Evolutionary conservation across 2,113 vertebrate genomes (phyloP).

Genomic region (Myotis lucifugus): DNA sequence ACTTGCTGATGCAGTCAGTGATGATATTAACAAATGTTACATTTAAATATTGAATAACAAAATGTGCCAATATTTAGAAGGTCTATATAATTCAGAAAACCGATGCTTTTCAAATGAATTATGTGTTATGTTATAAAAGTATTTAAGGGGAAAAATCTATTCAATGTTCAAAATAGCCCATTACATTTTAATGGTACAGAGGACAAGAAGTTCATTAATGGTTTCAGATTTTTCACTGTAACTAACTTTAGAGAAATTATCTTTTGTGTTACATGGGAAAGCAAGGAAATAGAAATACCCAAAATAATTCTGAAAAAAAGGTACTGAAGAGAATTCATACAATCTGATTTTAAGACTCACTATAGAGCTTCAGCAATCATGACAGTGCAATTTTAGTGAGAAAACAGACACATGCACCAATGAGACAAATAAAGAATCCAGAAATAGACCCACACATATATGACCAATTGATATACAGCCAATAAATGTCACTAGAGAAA

Average conservation of each 20-base stretch:
- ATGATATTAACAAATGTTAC: constrained; percentile 24
- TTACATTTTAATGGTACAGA: constrained; percentile 22
- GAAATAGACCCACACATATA: background rate
- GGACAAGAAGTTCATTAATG: constrained; percentile 9
- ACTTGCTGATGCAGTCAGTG: background rate
- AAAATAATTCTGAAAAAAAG: constrained; percentile 45
- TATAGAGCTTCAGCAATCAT: background rate
- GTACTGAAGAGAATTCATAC: background rate
- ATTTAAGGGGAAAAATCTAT: constrained; percentile 22
- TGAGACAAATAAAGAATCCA: background rate
- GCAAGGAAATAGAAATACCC: background rate
- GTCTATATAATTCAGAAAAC: constrained; percentile 40
- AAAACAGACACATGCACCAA: background rate
- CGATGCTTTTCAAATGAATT: constrained; percentile 43
- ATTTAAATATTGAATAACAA: constrained; percentile 37
- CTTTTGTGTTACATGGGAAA: background rate
- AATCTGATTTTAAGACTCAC: background rate
- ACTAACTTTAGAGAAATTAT: constrained; percentile 50
- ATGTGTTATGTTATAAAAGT: constrained; percentile 7
- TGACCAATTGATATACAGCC: background rate
- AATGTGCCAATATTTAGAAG: constrained; percentile 3
- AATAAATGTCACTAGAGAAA: background rate
- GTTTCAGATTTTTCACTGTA: constrained; percentile 7
- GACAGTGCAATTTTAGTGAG: background rate
- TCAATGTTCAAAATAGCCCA: background rate